These are phyloP conservation scores for Cordylochernes scorpioides DNA, from an alignment of 2,888 invertebrate species.

Conservation along the genomic window DNA sequence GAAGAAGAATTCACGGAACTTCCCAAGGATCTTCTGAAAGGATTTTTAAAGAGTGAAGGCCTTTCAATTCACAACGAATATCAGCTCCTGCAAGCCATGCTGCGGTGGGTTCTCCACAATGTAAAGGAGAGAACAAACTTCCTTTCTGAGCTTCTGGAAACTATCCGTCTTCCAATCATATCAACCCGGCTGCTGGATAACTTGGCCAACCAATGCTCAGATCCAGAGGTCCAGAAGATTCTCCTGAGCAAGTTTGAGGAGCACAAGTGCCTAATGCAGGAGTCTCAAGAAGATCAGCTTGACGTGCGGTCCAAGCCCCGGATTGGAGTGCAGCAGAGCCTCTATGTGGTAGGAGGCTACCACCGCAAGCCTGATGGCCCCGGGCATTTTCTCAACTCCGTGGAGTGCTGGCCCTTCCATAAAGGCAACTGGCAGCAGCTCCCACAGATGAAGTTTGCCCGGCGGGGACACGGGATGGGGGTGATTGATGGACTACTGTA, in stretches of 20 bases:
- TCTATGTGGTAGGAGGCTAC: conserved; percentile 65
- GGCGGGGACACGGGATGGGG: conserved; percentile 64
- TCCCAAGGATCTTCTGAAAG: conserved; percentile 44
- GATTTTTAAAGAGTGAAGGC: conserved; percentile 54
- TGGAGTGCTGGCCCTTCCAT: conserved; percentile 54
- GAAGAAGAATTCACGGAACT: conserved; percentile 65
- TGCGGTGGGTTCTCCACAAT: conserved; percentile 63
- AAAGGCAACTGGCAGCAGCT: conserved; percentile 44
- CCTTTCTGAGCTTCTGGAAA: conserved; percentile 56
- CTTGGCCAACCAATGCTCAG: conserved; percentile 44
- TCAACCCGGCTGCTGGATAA: conserved; percentile 48
- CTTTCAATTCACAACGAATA: conserved; percentile 63
- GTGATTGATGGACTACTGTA: conserved; percentile 56
- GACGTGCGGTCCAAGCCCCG: conserved; percentile 37
- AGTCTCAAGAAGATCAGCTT: conserved; percentile 2
- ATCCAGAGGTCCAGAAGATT: conserved; percentile 46
- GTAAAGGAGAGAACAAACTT: conserved; percentile 44
- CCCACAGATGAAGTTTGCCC: conserved; percentile 50
- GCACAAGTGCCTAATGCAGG: conserved; percentile 6
- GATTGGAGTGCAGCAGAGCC: conserved; percentile 54
- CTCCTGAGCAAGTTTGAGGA: conserved; percentile 28
- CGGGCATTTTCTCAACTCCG: conserved; percentile 46
- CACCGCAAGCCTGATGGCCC: conserved; percentile 49
- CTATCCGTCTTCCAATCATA: conserved; percentile 54
- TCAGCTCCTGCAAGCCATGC: conserved; percentile 60